Percentiles rank a stretch among this genome's conserved stretches.
Conservation (phyloP, 2,113 vertebrate genomes). For the Crotophaga sulcirostris region DNA sequence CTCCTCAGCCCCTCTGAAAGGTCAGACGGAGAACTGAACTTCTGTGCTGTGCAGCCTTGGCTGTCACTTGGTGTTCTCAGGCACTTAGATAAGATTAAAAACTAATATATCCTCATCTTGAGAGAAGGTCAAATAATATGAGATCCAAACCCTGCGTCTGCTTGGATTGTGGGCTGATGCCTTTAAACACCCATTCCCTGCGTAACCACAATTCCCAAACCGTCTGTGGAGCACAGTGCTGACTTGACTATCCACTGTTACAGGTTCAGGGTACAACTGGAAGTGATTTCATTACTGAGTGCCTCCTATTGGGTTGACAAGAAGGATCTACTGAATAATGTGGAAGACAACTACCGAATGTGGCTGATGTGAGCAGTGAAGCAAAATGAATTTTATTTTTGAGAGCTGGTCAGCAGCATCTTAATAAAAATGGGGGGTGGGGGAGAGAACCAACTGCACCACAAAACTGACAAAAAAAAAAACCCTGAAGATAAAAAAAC, state of each 20-base stretch:
- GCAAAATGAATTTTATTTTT: background rate
- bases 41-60: background rate
- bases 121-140: background rate
- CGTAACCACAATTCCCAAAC: background rate
- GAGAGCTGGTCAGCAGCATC: background rate
- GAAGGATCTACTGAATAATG: background rate
- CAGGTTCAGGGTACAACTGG: background rate
- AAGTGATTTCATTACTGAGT: background rate
- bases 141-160: background rate
- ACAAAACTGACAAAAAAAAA: background rate
- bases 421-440: background rate
- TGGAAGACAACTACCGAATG: background rate
- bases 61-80: background rate
- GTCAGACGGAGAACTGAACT: background rate
- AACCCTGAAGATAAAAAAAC: background rate
- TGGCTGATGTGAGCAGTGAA: background rate
- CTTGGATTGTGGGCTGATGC: background rate
- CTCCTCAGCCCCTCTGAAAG: conserved; percentile 14
- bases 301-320: background rate
- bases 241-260: background rate
- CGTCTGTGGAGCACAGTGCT: rapidly evolving
- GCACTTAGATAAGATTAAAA: conserved; percentile 11
- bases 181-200: background rate
- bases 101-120: background rate
- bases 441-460: background rate